phyloP scores from a whole-genome alignment of 1,140 invertebrate genomes.

The Cheumatopsyche charites region DNA sequence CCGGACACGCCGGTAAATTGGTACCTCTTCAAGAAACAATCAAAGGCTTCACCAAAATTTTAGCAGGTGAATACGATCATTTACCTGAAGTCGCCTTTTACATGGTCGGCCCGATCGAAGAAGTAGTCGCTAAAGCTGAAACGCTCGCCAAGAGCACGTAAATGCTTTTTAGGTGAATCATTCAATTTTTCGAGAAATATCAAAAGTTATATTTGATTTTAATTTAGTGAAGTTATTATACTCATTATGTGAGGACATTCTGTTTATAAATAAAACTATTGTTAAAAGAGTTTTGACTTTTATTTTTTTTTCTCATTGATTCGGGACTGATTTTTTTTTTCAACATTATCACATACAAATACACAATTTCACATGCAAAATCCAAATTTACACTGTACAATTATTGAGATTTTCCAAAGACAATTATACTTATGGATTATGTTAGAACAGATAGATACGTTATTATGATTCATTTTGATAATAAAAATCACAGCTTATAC shows the following conservation, averaged over 20 bases:
- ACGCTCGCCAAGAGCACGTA: constrained; percentile 64
- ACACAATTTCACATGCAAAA: too few species aligned
- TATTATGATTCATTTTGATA: too few species aligned
- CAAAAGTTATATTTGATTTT: constrained; percentile 7
- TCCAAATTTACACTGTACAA: too few species aligned
- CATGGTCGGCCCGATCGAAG: constrained; percentile 84
- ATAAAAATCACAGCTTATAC: too few species aligned
- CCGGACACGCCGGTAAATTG: constrained; percentile 62
- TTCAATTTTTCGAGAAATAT: background rate
- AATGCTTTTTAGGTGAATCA: constrained; percentile 4
- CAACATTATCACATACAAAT: too few species aligned
- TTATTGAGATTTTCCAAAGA: too few species aligned
- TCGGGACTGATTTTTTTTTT: too few species aligned
- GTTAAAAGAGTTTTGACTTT: constrained; percentile 7
- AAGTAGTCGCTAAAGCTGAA: constrained; percentile 78
- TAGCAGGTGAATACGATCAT: constrained; percentile 78
- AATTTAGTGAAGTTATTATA: constrained; percentile 31
- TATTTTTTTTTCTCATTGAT: background rate
- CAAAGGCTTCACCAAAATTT: constrained; percentile 57
- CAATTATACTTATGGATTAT: too few species aligned
- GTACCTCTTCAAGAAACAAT: constrained; percentile 49
- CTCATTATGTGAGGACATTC: constrained; percentile 3
- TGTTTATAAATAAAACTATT: constrained; percentile 30
- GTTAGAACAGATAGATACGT: too few species aligned
- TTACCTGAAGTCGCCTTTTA: constrained; percentile 87